Conservation (phyloP, 2,113 vertebrate genomes). For the Alexandromys fortis region DNA sequence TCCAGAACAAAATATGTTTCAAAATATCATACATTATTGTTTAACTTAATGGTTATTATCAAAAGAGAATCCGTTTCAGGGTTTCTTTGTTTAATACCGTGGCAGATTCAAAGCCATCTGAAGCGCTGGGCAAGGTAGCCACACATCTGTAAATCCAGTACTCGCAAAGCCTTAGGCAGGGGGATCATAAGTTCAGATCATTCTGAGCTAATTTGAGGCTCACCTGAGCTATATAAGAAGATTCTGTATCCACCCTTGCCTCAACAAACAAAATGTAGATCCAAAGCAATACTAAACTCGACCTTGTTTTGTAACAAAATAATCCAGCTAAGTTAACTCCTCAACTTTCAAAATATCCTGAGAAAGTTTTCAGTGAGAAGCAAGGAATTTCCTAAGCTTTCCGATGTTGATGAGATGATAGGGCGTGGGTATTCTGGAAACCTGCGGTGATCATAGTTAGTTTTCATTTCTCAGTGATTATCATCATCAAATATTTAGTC, state of each 20-base stretch:
- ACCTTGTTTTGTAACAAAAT: slow-evolving; percentile 42
- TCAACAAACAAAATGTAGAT: neutral
- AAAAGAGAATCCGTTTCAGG: neutral
- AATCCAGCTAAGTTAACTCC: neutral
- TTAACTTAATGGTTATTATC: neutral
- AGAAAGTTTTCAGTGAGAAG: neutral
- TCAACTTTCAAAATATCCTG: neutral
- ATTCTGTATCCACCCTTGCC: neutral
- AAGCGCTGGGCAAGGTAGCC: neutral
- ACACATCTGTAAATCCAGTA: neutral
- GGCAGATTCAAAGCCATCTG: slow-evolving; percentile 23
- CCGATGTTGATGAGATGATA: neutral
- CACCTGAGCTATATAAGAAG: neutral
- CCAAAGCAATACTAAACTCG: neutral
- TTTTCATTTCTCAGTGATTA: neutral
- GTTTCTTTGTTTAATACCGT: neutral
- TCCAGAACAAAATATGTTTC: neutral
- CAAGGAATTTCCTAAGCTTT: neutral
- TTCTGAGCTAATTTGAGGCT: neutral
- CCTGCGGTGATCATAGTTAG: neutral
- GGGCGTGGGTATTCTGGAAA: neutral
- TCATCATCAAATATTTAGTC: neutral
- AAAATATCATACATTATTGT: neutral
- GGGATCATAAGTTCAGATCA: neutral
- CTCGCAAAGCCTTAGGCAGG: neutral